Evolutionary conservation across 2,113 vertebrate species (phyloP), one percentile per base, ranked within the genome.

Genomic region (Xenopus borealis): DNA sequence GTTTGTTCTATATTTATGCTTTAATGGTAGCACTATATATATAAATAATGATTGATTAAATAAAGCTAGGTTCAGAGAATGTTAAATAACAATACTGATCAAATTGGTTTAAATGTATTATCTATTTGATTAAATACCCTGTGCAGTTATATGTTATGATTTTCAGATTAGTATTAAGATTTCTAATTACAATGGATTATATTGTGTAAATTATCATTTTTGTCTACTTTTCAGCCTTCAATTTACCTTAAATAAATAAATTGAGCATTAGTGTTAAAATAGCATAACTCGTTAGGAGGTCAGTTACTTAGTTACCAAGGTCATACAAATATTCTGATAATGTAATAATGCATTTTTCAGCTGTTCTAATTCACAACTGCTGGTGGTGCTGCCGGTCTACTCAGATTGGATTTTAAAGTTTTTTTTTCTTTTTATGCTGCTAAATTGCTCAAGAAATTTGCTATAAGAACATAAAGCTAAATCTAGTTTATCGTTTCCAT

Each of bases 271-370:
- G 17, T 46, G 45, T 62, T 17, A 81, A 71, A 80, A 80, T 87
- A 85, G 83, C 82, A 82, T 87, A 86, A 84, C 20, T 91, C 85
- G 85, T 87, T 87, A 86, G 80, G 78, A 83, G 3, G 23, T 27
- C 23, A 87, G 84, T 89, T 88, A 82, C 85, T 83, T 81, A 83
- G 94, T 95, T 95, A 86, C 94, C 89, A 93, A 95, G 89, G 92
- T 77, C 82, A 94, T 89, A 83, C 79, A 75, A 87, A 88, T 70
- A 81, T 71, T 82, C 86, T 84, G 80, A 84, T 84, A 79, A 82
- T 76, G 12, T 59, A 76, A 87, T 82, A 83, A 80, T 78, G 20
- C 19, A 1, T 72, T 53, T 80, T 30, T 78, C 64, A 67, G 44
- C 65, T 84, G 73, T 62, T 75, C 81, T 79, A 13, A 53, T 67